Evolutionary conservation across 1,140 invertebrate genomes (phyloP), one percentile per base, ranked within the genome.

Genomic region (Melitaea cinxia): DNA sequence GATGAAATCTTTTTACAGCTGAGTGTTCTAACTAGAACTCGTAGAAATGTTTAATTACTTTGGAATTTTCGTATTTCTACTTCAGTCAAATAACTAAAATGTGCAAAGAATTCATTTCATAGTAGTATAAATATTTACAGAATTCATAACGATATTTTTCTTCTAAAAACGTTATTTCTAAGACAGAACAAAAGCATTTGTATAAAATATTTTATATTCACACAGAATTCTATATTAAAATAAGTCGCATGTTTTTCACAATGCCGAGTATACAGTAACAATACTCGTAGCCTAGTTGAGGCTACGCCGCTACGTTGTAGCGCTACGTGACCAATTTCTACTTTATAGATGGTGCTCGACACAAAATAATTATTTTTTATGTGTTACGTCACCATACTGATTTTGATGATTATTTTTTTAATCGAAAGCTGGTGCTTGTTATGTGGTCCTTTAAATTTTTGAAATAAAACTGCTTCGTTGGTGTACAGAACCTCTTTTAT

Each of bases 291-390:
- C 73, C 69, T 71, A 70, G 73, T 62, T 59, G 61, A 66, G 64
- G 71, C 73, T 75, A 76, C 72, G 67, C 35, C 54, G 73, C 70
- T 73, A 70, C 73, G 72, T 19, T 65, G 69, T 74, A 73, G 69
- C 72, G 76, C 73, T 77, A 80, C 75, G 77, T 78, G 49, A 54
- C 60, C 19, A 50, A 53, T 28, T 61, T 53, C 35, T 21, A 37
- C 35, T 30, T 55, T 78, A 82, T 77, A 57, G 72, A 78, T 78
- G 72, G 28, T 35, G 60, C 60, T 63, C 19, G 50, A 37, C 12
- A 37, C 35, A 37, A 37, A 14, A n/a, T n/a, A n/a, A n/a, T n/a
- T n/a, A n/a, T n/a, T n/a, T n/a, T n/a, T n/a, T n/a, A n/a, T n/a
- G n/a, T n/a, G n/a, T n/a, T n/a, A n/a, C n/a, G n/a, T n/a, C n/a